phyloP scores from a whole-genome alignment of 37 sponge, comb jelly and placozoan genomes.

The Haliclona indistincta region DNA sequence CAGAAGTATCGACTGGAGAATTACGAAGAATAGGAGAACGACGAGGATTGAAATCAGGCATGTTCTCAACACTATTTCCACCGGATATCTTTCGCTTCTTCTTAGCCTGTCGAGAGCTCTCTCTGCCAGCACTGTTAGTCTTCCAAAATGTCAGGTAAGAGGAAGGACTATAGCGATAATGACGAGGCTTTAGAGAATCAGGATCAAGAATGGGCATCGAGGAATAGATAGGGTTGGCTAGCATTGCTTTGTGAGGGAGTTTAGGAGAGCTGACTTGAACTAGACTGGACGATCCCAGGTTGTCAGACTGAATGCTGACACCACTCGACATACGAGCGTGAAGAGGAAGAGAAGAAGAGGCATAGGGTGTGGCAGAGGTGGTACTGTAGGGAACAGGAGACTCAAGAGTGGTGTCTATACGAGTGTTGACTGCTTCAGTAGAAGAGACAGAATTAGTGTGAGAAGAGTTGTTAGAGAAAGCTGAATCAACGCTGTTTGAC shows the following conservation, averaged over 20 bases:
- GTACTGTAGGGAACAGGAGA: slow-evolving; percentile 1
- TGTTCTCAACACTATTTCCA: neutral
- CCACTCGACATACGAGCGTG: slow-evolving; percentile 43
- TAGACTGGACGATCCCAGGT: slow-evolving; percentile 7
- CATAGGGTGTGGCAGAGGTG: neutral
- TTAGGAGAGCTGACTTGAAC: neutral
- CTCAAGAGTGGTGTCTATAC: slow-evolving; percentile 30
- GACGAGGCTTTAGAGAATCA: neutral
- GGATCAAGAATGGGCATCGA: neutral
- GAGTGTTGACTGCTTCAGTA: slow-evolving; percentile 30
- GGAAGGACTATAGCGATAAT: neutral
- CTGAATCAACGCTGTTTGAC: slow-evolving; percentile 47
- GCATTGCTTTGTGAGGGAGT: no score
- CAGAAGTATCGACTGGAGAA: no score
- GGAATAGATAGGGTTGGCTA: neutral
- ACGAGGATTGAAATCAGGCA: neutral
- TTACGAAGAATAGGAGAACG: slow-evolving; percentile 25
- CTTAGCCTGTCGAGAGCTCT: neutral
- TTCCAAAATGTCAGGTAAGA: neutral
- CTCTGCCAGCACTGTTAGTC: neutral
- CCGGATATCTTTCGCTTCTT: neutral
- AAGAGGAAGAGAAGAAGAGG: neutral
- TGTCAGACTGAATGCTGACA: slow-evolving; percentile 21
- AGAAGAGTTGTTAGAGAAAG: slow-evolving; percentile 63
- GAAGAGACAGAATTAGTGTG: slow-evolving; percentile 20